Percentiles rank a stretch among this genome's conserved stretches.
Conservation (phyloP, 2,888 invertebrate species). For the Drosophila pegasa region DNA sequence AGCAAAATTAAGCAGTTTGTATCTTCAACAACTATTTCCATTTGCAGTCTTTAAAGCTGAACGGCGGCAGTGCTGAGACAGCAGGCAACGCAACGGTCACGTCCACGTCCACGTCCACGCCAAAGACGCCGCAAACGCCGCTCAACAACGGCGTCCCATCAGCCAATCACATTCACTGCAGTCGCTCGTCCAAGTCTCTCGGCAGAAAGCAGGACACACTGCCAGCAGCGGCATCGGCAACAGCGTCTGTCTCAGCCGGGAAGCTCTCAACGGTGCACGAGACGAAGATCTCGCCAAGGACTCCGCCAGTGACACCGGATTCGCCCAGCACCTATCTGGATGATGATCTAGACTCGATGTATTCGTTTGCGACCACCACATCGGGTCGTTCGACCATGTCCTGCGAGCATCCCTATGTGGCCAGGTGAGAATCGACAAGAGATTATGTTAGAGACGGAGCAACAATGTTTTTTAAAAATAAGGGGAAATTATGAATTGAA, state of each 20-base stretch:
- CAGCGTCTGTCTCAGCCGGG: background rate
- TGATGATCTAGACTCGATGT: constrained; percentile 91
- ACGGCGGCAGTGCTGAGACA: constrained; percentile 75
- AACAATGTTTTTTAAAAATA: background rate
- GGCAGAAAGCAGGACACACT: background rate
- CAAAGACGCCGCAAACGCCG: constrained; percentile 85
- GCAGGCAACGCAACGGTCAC: constrained; percentile 54
- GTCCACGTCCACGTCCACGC: constrained; percentile 50
- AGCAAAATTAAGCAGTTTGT: constrained; percentile 16
- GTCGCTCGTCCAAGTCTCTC: constrained; percentile 22
- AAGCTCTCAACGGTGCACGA: constrained; percentile 77
- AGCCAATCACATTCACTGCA: constrained; percentile 52
- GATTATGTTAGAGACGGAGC: background rate
- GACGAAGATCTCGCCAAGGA: constrained; percentile 85
- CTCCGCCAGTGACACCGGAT: constrained; percentile 88
- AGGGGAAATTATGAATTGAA: background rate
- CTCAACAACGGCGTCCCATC: constrained; percentile 23
- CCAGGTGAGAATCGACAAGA: constrained; percentile 85
- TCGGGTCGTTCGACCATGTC: constrained; percentile 89
- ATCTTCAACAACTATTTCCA: constrained; percentile 8
- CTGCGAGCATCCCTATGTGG: constrained; percentile 93
- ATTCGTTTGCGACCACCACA: constrained; percentile 92
- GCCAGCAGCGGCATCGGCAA: background rate
- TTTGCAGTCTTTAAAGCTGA: constrained; percentile 83
- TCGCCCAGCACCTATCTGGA: constrained; percentile 86